Conservation (phyloP, 1,140 invertebrate genomes). For the Tachypleus tridentatus region DNA sequence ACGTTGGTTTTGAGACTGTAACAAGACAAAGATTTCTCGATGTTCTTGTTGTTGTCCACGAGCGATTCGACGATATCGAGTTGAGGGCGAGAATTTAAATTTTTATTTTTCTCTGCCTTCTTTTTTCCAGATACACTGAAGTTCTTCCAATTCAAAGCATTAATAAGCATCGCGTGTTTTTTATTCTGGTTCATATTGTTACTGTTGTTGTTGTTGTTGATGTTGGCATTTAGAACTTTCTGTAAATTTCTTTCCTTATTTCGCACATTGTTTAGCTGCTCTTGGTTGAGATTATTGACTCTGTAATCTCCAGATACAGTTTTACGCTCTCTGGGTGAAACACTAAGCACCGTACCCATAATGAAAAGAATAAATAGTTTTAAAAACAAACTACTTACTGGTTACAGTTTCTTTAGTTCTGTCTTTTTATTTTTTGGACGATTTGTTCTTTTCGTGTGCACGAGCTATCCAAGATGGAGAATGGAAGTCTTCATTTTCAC, state of each 20-base stretch:
- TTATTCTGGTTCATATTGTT: slow-evolving; percentile 54
- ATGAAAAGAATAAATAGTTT: slow-evolving; percentile 29
- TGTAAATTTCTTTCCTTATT: slow-evolving; percentile 58
- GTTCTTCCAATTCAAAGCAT: slow-evolving; percentile 89
- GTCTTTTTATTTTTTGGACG: too few relatives aligned
- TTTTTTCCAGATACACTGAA: slow-evolving; percentile 82
- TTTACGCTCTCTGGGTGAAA: slow-evolving; percentile 75
- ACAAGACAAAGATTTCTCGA: slow-evolving; percentile 50
- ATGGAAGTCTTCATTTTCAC: too few relatives aligned
- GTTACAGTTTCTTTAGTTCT: too few relatives aligned
- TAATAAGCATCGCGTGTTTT: slow-evolving; percentile 90
- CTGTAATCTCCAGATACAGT: slow-evolving; percentile 53
- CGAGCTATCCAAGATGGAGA: too few relatives aligned
- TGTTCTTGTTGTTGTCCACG: slow-evolving; percentile 72
- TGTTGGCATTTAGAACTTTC: slow-evolving; percentile 20
- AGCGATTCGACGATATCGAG: slow-evolving; percentile 59
- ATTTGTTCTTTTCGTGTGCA: too few relatives aligned
- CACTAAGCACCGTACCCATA: slow-evolving; percentile 86
- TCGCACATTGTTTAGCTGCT: slow-evolving; percentile 78
- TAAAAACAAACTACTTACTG: background rate
- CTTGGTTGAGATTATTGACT: slow-evolving; percentile 53
- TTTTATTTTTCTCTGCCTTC: slow-evolving; percentile 52
- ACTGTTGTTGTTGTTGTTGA: too few relatives aligned
- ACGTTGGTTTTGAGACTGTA: slow-evolving; percentile 38
- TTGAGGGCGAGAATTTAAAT: slow-evolving; percentile 50